A percentile compares a stretch with the other conserved stretches of the same genome.
phyloP scores from a whole-genome alignment of 2,888 invertebrate species.

The Ophion ventricosus region DNA sequence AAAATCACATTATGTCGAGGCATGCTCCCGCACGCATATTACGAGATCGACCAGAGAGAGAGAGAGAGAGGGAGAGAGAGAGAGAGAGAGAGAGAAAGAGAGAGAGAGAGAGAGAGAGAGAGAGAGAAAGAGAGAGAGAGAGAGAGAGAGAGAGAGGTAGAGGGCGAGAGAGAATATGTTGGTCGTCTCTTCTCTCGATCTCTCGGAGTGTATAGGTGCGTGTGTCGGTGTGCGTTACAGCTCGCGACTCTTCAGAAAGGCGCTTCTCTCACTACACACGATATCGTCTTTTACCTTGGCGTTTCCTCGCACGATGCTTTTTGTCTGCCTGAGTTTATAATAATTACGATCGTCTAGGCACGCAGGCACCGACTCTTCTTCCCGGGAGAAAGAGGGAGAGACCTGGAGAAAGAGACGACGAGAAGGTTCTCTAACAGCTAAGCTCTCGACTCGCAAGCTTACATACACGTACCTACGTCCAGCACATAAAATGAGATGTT shows the following conservation, averaged over 20 bases:
- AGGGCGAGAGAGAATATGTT: conserved; percentile 28
- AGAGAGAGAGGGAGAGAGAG: too few species aligned
- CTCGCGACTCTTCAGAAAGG: conserved; percentile 47
- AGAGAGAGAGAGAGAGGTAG: conserved; percentile 2
- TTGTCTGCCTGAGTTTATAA: conserved; percentile 67
- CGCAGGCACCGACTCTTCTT: conserved; percentile 60
- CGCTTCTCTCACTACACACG: conserved; percentile 41
- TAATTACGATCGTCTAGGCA: conserved; percentile 71
- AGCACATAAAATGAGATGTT: conserved; percentile 1
- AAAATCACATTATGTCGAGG: conserved; percentile 73
- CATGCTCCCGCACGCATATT: conserved; percentile 64
- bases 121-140: conserved; percentile 1
- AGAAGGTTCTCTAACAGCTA: conserved; percentile 41
- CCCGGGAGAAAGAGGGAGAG: conserved; percentile 35
- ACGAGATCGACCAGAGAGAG: conserved; percentile 33
- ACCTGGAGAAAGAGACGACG: conserved; percentile 43
- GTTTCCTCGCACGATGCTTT: conserved; percentile 68
- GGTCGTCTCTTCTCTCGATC: conserved; percentile 11
- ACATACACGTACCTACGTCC: conserved; percentile 24
- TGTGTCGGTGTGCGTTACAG: conserved; percentile 1
- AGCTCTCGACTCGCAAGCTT: conserved; percentile 12
- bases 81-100: too few species aligned
- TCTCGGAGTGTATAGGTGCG: conserved; percentile 7
- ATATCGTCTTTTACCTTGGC: conserved; percentile 59
- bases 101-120: too few species aligned